These are phyloP conservation scores for Drosophila teissieri DNA, from an alignment of 1,140 invertebrate species.

Conservation along the genomic window DNA sequence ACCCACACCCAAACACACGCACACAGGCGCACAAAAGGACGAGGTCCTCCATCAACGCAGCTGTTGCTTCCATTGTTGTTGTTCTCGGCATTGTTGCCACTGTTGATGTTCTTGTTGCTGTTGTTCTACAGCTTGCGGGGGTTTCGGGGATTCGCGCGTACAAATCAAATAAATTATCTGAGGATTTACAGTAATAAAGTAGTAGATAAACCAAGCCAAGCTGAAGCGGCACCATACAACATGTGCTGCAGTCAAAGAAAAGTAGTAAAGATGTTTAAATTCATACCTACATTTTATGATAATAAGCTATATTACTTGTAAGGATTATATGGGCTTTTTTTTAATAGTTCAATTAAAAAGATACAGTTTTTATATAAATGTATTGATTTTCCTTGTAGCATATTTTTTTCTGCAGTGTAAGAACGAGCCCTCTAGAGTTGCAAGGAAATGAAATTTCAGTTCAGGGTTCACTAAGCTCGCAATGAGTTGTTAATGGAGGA, in stretches of 20 bases:
- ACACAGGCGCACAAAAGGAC: constrained; percentile 7
- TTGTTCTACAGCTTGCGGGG: constrained; percentile 21
- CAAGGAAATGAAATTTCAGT: constrained; percentile 44
- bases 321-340: too few relatives aligned
- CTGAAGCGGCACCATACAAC: constrained; percentile 28
- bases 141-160: constrained; percentile 68
- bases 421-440: constrained; percentile 1
- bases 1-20: not conserved
- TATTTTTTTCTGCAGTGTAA: not conserved
- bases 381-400: fast-evolving
- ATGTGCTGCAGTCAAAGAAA: constrained; percentile 24
- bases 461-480: constrained; percentile 51
- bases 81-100: not conserved
- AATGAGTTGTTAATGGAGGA: constrained; percentile 50
- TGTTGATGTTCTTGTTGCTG: constrained; percentile 11
- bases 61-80: constrained; percentile 75
- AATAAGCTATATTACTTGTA: too few relatives aligned
- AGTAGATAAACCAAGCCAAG: constrained; percentile 75
- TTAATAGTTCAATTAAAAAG: not conserved
- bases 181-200: constrained; percentile 83
- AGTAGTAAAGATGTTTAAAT: not conserved
- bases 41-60: constrained; percentile 48
- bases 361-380: not conserved
- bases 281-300: too few relatives aligned
- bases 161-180: constrained; percentile 83